Evolutionary conservation across 2,113 vertebrate genomes (phyloP).

Genomic region (Cyprinodon tularosa): DNA sequence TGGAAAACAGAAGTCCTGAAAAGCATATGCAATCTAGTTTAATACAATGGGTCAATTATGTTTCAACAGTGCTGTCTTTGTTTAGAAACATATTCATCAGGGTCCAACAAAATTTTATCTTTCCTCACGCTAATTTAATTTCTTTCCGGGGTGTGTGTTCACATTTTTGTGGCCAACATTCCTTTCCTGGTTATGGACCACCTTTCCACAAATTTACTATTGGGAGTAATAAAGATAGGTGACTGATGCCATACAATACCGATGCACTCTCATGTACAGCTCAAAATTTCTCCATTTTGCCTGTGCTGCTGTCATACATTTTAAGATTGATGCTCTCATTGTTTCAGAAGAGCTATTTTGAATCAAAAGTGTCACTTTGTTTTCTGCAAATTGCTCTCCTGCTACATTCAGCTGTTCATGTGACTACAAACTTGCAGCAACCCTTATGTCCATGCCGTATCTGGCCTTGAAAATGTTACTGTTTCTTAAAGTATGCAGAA

Average conservation of each 20-base stretch:
- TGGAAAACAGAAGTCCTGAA: background rate
- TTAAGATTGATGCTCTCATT: slow-evolving; percentile 1
- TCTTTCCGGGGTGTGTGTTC: slow-evolving; percentile 39
- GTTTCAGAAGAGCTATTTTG: background rate
- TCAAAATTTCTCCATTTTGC: slow-evolving; percentile 9
- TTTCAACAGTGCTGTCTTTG: slow-evolving; percentile 15
- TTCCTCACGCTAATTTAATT: slow-evolving; percentile 45
- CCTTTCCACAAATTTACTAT: slow-evolving; percentile 43
- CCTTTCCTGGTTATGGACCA: slow-evolving; percentile 46
- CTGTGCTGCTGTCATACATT: slow-evolving; percentile 1
- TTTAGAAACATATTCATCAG: slow-evolving; percentile 12
- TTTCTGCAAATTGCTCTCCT: slow-evolving; percentile 6
- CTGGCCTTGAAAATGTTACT: slow-evolving; percentile 17
- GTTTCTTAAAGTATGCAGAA: background rate
- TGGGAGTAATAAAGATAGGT: slow-evolving; percentile 52
- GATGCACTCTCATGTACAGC: slow-evolving; percentile 34
- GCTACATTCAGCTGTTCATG: background rate
- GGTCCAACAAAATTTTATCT: slow-evolving; percentile 51
- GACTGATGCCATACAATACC: slow-evolving; percentile 34
- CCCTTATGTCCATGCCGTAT: slow-evolving; percentile 2
- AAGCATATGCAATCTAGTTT: background rate
- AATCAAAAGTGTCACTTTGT: background rate
- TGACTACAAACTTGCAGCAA: slow-evolving; percentile 13
- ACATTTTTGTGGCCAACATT: slow-evolving; percentile 48
- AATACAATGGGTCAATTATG: background rate